Evolutionary conservation across 2,797 vertebrate genomes (phyloP), one percentile per base, ranked within the genome.

Genomic region (Propithecus perrieri): DNA sequence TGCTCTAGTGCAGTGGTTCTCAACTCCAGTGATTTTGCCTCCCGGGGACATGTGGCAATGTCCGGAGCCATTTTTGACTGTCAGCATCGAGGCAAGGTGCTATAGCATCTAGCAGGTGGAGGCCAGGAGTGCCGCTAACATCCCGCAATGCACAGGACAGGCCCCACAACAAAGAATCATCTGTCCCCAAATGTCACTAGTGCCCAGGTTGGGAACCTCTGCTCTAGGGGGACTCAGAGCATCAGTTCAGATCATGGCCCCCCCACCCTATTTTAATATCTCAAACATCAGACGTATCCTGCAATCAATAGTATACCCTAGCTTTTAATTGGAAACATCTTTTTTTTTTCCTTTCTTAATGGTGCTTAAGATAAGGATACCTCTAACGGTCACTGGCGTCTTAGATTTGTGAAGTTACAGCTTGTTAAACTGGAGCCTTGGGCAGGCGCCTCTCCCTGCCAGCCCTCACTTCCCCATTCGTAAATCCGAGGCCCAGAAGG

Each of bases 61-160:
- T 41, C 93, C 28, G 67, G 43, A 83, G 71, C 53, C 35, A 17
- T 43, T 24, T 79, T 33, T 43, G 33, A 35, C 35, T 46, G 75
- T 75, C 41, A 71, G 46, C 50, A 15, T 0, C 0, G 2, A 1
- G 24, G 24, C 24, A 7, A 24, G 28, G 11, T 5, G 15, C 38
- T 20, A 11, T 30, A 33, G 71, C 13, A 0, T 78, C 18, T 71
- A 26, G 67, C 48, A 30, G 24, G 50, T 48, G 4, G 79, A 63
- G 18, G 18, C 75, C 53, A 59, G 53, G n/a, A 74, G 8, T 57
- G 67, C 46, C 2, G 0, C 28, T n/a, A 1, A 6, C 2, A 1
- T 55, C 28, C 17, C 11, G 0, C 4, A 1, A 1, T 2, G n/a
- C 84, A 5, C 12, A 4, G 67, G 38, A 8, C 11, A n/a, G 33